phyloP scores from a whole-genome alignment of 1,140 invertebrate species.

The Drosophila nannoptera region DNA sequence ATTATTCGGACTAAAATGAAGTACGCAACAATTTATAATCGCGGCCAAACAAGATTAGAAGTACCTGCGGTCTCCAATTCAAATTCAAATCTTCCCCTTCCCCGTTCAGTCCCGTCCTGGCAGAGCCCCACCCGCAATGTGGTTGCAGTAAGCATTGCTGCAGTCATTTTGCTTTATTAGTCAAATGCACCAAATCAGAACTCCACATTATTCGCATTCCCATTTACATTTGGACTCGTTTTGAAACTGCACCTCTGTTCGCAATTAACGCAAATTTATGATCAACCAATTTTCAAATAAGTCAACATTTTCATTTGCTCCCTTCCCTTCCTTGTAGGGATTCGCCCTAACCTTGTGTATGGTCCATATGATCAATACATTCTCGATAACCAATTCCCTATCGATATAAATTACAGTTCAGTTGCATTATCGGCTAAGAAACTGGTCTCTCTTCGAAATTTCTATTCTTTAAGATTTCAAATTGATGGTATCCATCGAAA shows the following conservation, averaged over 20 bases:
- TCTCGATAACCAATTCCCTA: too few species aligned
- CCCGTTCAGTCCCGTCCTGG: too few species aligned
- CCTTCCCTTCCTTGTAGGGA: neutral
- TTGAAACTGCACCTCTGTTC: constrained; percentile 11
- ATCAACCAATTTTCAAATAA: constrained; percentile 58
- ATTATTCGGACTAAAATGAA: constrained; percentile 77
- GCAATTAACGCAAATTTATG: constrained; percentile 70
- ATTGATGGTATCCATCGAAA: too few species aligned
- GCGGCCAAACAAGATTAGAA: constrained; percentile 75
- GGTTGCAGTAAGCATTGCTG: constrained; percentile 30
- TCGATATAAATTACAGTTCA: too few species aligned
- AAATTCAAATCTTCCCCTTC: neutral
- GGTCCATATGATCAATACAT: too few species aligned
- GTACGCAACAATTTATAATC: constrained; percentile 79
- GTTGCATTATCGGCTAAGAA: too few species aligned
- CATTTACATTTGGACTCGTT: neutral
- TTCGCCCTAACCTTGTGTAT: too few species aligned
- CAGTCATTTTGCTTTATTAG: constrained; percentile 72
- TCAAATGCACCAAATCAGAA: constrained; percentile 71
- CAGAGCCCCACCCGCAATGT: neutral
- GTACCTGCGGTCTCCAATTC: constrained; percentile 61
- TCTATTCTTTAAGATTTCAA: too few species aligned
- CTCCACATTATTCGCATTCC: constrained; percentile 49
- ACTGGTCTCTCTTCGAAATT: too few species aligned
- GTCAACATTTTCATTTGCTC: constrained; percentile 26